phyloP scores from a whole-genome alignment of 2,797 vertebrate species.

The Danio albolineatus region DNA sequence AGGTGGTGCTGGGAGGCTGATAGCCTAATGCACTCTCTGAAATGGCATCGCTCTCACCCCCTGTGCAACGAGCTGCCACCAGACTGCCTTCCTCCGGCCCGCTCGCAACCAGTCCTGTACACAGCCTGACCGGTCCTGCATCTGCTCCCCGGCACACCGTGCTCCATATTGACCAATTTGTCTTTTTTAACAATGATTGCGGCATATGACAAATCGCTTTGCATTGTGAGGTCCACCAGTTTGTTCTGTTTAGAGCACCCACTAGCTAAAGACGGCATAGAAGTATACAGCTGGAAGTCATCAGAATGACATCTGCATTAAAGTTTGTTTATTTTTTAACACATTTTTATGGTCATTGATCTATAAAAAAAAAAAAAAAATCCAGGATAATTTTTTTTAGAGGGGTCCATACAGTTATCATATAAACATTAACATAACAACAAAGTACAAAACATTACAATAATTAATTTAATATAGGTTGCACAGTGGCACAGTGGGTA shows the following conservation, averaged over 20 bases:
- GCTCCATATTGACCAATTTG: constrained; percentile 56
- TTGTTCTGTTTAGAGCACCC: not conserved
- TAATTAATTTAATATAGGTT: too few species aligned
- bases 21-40: constrained; percentile 62
- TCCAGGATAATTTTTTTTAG: too few species aligned
- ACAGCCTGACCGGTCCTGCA: constrained; percentile 47
- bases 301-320: too few species aligned
- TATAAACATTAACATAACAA: too few species aligned
- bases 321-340: too few species aligned
- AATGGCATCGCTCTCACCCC: constrained; percentile 52
- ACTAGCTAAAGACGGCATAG: too few species aligned
- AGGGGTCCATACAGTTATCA: too few species aligned
- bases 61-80: constrained; percentile 56
- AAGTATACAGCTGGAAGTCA: too few species aligned
- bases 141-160: constrained; percentile 44
- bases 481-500: too few species aligned
- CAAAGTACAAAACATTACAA: too few species aligned
- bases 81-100: constrained; percentile 53
- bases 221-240: constrained; percentile 15
- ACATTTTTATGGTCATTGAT: too few species aligned
- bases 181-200: constrained; percentile 57
- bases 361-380: too few species aligned
- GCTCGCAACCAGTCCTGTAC: constrained; percentile 40
- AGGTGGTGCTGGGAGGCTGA: constrained; percentile 75
- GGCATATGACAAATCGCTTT: constrained; percentile 50